Conservation (phyloP, 2,888 invertebrate species). For the Spodoptera picta region DNA sequence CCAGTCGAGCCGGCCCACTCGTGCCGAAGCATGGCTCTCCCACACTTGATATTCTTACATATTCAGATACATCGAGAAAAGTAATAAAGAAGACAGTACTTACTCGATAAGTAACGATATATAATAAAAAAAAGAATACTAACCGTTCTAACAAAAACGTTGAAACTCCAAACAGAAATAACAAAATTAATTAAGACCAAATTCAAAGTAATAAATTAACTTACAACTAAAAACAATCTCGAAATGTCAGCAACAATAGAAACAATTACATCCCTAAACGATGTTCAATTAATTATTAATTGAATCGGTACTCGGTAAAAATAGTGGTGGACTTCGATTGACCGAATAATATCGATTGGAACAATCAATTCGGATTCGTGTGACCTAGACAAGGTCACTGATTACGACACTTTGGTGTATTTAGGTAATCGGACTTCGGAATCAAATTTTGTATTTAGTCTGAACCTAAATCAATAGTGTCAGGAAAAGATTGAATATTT, state of each 20-base stretch:
- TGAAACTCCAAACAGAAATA: too few relatives aligned
- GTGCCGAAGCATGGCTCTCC: too few relatives aligned
- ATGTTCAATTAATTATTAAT: slow-evolving; percentile 27
- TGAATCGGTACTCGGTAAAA: slow-evolving; percentile 26
- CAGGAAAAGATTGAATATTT: neutral
- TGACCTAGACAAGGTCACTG: slow-evolving; percentile 44
- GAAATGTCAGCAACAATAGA: slow-evolving; percentile 5
- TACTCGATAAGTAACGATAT: too few relatives aligned
- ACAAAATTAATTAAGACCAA: too few relatives aligned
- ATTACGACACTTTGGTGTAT: slow-evolving; percentile 14
- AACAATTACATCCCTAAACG: slow-evolving; percentile 27
- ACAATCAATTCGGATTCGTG: slow-evolving; percentile 34
- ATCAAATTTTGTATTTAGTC: neutral
- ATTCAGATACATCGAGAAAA: too few relatives aligned
- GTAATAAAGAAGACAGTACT: too few relatives aligned
- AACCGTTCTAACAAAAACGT: too few relatives aligned
- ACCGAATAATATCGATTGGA: slow-evolving; percentile 42
- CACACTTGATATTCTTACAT: too few relatives aligned
- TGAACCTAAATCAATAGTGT: neutral
- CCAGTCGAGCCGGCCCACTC: too few relatives aligned
- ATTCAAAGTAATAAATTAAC: neutral
- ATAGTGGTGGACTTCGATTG: slow-evolving; percentile 25
- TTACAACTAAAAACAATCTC: slow-evolving; percentile 10
- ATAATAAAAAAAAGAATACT: too few relatives aligned
- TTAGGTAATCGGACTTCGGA: slow-evolving; percentile 8